Conservation (phyloP, 2,797 vertebrate genomes). For the Acipenser oxyrinchus region DNA sequence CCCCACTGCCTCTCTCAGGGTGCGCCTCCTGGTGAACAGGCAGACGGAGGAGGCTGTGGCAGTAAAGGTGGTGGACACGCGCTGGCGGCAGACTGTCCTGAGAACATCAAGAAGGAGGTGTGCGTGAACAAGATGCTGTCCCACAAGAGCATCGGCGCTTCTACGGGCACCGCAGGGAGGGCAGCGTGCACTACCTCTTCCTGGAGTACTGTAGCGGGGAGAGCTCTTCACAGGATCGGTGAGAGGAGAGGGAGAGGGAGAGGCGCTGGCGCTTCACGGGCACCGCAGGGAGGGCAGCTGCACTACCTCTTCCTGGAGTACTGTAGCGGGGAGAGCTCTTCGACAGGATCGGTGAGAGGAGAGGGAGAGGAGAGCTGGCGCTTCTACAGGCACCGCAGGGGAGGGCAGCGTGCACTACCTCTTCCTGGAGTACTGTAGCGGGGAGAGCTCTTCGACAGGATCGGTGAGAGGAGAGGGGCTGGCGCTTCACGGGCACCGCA, state of each 20-base stretch:
- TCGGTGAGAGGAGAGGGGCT: no score
- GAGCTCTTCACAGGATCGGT: slow-evolving; percentile 98
- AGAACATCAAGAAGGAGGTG: slow-evolving; percentile 90
- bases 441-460: slow-evolving; percentile 93
- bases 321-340: no score
- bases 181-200: slow-evolving; percentile 78
- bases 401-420: slow-evolving; percentile 80
- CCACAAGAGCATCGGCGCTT: slow-evolving; percentile 82
- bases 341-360: not conserved
- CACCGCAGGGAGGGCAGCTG: no score
- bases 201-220: slow-evolving; percentile 90
- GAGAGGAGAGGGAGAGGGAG: no score
- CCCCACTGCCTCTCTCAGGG: slow-evolving; percentile 48
- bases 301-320: no score
- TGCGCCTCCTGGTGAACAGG: slow-evolving; percentile 83
- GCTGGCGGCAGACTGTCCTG: slow-evolving; percentile 76
- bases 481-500: no score
- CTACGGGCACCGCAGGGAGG: slow-evolving; percentile 84
- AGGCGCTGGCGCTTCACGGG: no score
- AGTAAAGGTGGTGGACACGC: slow-evolving; percentile 88
- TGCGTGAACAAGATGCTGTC: slow-evolving; percentile 86
- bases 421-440: slow-evolving; percentile 92
- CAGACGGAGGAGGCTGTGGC: slow-evolving; percentile 91
- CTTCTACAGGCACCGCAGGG: slow-evolving; percentile 82
- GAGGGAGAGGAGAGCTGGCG: slow-evolving; percentile 19